Base-by-base conservation (phyloP, 1,140 invertebrate species). In the Bombus sylvicola region DNA sequence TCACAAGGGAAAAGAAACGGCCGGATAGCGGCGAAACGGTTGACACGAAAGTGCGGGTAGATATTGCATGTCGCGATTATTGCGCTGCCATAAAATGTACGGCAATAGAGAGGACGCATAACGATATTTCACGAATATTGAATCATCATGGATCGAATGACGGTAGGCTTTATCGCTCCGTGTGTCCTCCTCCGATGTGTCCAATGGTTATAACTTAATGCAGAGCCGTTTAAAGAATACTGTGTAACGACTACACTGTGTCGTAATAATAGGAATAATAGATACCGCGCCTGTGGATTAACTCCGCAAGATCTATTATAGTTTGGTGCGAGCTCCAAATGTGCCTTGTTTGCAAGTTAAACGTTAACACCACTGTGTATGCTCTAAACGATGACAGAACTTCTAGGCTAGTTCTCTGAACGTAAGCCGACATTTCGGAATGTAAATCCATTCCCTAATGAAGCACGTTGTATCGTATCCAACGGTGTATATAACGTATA, bases 21-120 rank as follows among this genome's bases (percentile, higher is more conserved):
- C 0, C n/a, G 25, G 31, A 66, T 28, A 31, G 31, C 22, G 77
- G 41, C 25, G 78, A 57, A 13, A 47, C 31, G n/a, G 88, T 88
- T 62, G 88, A 77, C 47, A 43, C 66, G 43, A 59, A 73, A 74
- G 73, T 71, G 66, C 47, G 73, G 82, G 81, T 81, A 81, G 86
- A 89, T 89, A 88, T 88, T 81, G 86, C 75, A 88, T 85, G 78
- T 77, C 87, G 78, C 77, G 66, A 83, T 85, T 84, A 79, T 87
- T 72, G 77, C 82, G 71, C 86, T 84, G 75, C 76, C 87, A 64
- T 77, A 71, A 88, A 80, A 83, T 31, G 86, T 22, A 18, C 47
- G 41, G 64, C 47, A 81, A 80, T 87, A 76, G 75, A 84, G 80
- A 79, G 43, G 47, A 34, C 71, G 39, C 66, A 53, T 88, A 88